Conservation (phyloP, 1,140 invertebrate genomes). For the Apis dorsata region DNA sequence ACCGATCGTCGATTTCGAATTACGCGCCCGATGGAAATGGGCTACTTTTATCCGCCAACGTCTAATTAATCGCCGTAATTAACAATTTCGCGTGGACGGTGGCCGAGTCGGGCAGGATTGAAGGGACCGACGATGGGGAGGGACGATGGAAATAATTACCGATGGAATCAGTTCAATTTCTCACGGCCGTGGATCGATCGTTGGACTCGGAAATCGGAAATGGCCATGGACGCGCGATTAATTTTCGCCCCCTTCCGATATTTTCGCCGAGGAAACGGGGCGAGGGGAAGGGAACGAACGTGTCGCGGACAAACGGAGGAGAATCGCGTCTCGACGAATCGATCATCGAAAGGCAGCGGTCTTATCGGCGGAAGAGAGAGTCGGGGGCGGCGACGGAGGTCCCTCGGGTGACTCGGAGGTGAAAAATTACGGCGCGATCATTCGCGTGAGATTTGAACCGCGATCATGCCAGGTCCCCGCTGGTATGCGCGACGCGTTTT, state of each 20-base stretch:
- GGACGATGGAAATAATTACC: conserved; percentile 42
- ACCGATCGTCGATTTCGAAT: neutral
- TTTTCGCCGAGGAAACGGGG: conserved; percentile 27
- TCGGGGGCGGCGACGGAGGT: too few relatives aligned
- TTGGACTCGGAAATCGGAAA: conserved; percentile 53
- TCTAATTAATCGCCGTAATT: conserved; percentile 30
- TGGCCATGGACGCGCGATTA: conserved; percentile 50
- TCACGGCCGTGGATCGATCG: conserved; percentile 38
- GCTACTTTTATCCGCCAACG: conserved; percentile 6
- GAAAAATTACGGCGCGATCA: conserved; percentile 61
- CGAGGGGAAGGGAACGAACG: neutral
- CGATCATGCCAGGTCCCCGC: conserved; percentile 26
- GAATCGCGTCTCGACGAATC: conserved; percentile 53
- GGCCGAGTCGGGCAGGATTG: neutral
- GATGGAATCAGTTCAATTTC: conserved; percentile 45
- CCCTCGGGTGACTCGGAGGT: conserved; percentile 47
- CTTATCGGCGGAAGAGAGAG: conserved; percentile 45
- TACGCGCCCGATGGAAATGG: neutral
- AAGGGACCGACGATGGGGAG: neutral
- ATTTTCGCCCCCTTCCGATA: conserved; percentile 53
- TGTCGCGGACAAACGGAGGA: conserved; percentile 25
- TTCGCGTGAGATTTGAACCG: conserved; percentile 68
- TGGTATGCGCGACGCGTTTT: conserved; percentile 40
- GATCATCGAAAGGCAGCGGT: conserved; percentile 51
- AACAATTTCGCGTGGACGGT: conserved; percentile 15